Evolutionary conservation across 2,888 invertebrate genomes (phyloP), one percentile per base, ranked within the genome.

Genomic region (Antheraea assamensis): DNA sequence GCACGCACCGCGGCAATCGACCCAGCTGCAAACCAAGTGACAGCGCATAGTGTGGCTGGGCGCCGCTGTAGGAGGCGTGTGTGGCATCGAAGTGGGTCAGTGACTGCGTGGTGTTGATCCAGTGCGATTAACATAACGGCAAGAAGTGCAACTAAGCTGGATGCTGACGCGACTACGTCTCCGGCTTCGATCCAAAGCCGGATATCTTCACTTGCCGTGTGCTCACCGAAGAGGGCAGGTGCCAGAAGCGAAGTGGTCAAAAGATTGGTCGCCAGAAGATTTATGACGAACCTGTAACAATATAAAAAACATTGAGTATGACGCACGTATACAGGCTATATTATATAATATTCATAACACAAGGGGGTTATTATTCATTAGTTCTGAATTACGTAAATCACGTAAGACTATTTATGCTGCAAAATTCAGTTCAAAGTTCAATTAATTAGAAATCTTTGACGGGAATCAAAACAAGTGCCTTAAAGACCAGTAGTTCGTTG

Each of bases 271-370:
- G 93, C 95, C 80, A 93, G 87, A 73, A 92, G 86, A 77, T 93
- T 97, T 85, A 97, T 96, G 88, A 96, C 96, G 90, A 96, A 96
- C 91, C 96, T 96, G 95, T 21, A 95, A 95, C 91, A 92, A 92
- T 64, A 83, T 24, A 83, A 88, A 80, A 83, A 75, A 74, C 76
- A 76, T 86, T 81, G 76, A 80, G 77, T 78, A 76, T 71, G 71
- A 75, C 66, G 73, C 71, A 61, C 35, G 35, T 68, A 74, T 68
- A 58, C 71, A 61, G 8, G 13, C 21, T 68, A 35, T 10, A 68
- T 8, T 70, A 70, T 27, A 31, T 58, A 70, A 10, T 58, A 73
- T 58, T 70, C 10, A 31, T 13, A 42, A 13, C 42, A 42, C 42
- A 42, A 42, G 4, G n/a, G 19, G 21, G 35, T 35, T 35, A 21